A percentile compares a stretch with the other conserved stretches of the same genome.
Conservation (phyloP, 2,888 invertebrate species). For the Lordiphosa andalusiaca region DNA sequence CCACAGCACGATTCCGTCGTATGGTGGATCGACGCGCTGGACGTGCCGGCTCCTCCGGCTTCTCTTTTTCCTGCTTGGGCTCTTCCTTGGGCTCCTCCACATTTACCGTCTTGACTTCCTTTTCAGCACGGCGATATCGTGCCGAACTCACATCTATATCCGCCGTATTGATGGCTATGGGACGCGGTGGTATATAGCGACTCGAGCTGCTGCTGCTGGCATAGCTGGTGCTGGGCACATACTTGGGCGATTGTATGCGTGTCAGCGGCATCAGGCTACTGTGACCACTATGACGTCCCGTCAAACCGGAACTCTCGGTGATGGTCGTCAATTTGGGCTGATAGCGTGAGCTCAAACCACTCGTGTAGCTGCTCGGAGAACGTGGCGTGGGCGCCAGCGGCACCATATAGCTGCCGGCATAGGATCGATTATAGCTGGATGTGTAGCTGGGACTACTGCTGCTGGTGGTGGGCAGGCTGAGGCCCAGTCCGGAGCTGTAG, state of each 20-base stretch:
- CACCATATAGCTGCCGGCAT: slow-evolving; percentile 72
- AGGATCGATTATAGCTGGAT: slow-evolving; percentile 82
- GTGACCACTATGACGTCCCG: slow-evolving; percentile 58
- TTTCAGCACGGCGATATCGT: slow-evolving; percentile 80
- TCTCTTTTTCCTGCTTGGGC: slow-evolving; percentile 11
- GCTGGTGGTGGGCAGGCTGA: slow-evolving; percentile 78
- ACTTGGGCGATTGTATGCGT: slow-evolving; percentile 82
- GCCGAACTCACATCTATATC: slow-evolving; percentile 91
- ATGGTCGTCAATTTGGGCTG: slow-evolving; percentile 89
- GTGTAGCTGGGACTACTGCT: slow-evolving; percentile 81
- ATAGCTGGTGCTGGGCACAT: slow-evolving; percentile 76
- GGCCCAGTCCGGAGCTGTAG: slow-evolving; percentile 80
- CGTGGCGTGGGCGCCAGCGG: slow-evolving; percentile 71
- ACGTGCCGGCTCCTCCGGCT: slow-evolving; percentile 74
- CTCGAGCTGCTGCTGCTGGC: slow-evolving; percentile 56
- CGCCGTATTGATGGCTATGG: slow-evolving; percentile 89
- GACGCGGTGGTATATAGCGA: slow-evolving; percentile 82
- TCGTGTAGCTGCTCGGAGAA: slow-evolving; percentile 64
- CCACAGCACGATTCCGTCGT: slow-evolving; percentile 87
- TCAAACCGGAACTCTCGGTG: slow-evolving; percentile 81
- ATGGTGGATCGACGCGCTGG: slow-evolving; percentile 82
- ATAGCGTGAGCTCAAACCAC: slow-evolving; percentile 81
- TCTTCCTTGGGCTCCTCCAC: background rate
- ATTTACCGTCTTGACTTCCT: slow-evolving; percentile 9
- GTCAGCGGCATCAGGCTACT: slow-evolving; percentile 79